Evolutionary conservation across 2,797 vertebrate genomes (phyloP).

Genomic region (Chelonia mydas): DNA sequence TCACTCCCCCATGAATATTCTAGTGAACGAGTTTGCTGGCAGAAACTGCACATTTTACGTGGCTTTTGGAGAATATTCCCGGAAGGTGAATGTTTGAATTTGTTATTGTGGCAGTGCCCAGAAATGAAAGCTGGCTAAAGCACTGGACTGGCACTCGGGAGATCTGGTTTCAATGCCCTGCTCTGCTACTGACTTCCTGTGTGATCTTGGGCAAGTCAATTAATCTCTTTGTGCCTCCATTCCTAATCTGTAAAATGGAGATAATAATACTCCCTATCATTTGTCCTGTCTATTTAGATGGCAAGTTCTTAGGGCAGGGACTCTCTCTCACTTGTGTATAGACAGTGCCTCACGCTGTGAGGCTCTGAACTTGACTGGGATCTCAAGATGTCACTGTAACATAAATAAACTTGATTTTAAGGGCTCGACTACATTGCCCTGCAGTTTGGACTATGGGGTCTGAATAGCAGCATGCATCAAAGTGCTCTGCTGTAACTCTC

Average conservation of each 20-base stretch:
- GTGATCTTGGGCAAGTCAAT: neutral
- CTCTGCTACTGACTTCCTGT: neutral
- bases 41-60: neutral
- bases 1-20: neutral
- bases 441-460: neutral
- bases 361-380: neutral
- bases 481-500: neutral
- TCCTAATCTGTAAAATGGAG: neutral
- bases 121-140: neutral
- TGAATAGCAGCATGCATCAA: neutral
- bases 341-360: neutral
- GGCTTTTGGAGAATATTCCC: neutral
- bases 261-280: neutral
- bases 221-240: neutral
- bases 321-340: neutral
- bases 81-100: neutral
- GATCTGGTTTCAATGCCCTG: neutral
- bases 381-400: neutral
- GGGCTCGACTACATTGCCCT: neutral
- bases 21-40: neutral
- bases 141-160: neutral
- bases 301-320: neutral
- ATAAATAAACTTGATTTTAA: neutral
- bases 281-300: constrained; percentile 7
- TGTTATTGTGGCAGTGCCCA: neutral